These are phyloP conservation scores for Drosophila subquinaria DNA, from an alignment of 2,888 invertebrate species.

Conservation along the genomic window DNA sequence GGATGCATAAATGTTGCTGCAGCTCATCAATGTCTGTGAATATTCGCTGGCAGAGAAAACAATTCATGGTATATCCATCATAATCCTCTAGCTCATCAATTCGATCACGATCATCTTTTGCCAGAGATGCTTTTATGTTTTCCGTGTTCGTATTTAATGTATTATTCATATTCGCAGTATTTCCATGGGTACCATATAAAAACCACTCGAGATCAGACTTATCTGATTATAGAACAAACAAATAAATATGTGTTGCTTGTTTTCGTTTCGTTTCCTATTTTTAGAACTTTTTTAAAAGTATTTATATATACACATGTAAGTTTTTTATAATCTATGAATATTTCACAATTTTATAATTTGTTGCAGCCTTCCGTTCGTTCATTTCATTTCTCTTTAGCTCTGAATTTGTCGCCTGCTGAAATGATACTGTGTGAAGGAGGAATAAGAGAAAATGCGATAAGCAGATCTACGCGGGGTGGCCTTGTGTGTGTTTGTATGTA, in stretches of 20 bases:
- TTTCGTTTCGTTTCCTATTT: not conserved
- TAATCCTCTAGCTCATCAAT: not conserved
- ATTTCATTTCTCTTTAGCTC: not conserved
- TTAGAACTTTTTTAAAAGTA: not conserved
- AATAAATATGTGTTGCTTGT: not conserved
- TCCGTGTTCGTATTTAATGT: not conserved
- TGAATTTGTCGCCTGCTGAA: not conserved
- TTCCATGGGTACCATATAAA: not conserved
- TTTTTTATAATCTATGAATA: not conserved
- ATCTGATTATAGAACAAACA: not conserved
- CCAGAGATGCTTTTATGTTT: not conserved
- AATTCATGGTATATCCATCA: conserved; percentile 1
- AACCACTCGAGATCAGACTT: not conserved
- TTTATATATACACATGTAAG: not conserved
- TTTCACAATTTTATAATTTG: not conserved
- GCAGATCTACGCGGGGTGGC: not conserved
- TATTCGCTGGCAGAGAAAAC: conserved; percentile 31
- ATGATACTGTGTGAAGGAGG: not conserved
- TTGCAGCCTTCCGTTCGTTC: not conserved
- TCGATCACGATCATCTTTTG: not conserved
- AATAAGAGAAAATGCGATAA: not conserved
- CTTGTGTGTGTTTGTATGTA: not conserved
- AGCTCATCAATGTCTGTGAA: conserved; percentile 42
- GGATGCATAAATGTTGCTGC: conserved; percentile 20
- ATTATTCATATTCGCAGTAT: not conserved